Conservation (phyloP, 2,113 vertebrate genomes). For the Muntiacus reevesi region DNA sequence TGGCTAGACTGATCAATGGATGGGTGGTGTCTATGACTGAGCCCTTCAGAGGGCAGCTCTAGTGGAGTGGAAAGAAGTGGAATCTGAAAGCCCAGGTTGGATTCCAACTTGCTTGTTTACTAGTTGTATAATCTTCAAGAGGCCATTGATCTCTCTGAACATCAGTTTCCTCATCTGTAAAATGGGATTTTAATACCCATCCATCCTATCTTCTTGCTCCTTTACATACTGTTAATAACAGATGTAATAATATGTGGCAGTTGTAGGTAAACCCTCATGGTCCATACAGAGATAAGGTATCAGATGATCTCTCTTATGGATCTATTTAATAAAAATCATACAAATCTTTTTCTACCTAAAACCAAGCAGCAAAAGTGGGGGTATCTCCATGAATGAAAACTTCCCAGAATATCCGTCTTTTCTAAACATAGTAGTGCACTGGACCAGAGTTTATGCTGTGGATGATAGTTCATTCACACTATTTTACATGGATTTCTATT, state of each 20-base stretch:
- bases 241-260: background rate
- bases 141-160: background rate
- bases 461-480: conserved; percentile 8
- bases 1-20: background rate
- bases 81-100: background rate
- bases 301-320: background rate
- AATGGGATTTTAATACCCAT: background rate
- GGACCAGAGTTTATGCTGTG: background rate
- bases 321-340: conserved; percentile 22
- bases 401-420: conserved; percentile 10
- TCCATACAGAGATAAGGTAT: background rate
- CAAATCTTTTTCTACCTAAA: background rate
- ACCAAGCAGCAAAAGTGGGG: background rate
- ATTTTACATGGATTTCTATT: conserved; percentile 43
- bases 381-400: conserved; percentile 28
- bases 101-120: background rate
- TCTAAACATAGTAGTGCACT: conserved; percentile 8
- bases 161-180: background rate
- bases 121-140: background rate
- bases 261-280: background rate
- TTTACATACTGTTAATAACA: background rate
- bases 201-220: background rate
- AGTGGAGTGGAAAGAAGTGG: background rate
- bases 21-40: background rate
- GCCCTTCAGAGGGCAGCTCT: background rate